Percentiles rank a stretch among this genome's conserved stretches.
Conservation (phyloP, 2,797 vertebrate genomes). For the Coilia nasus region DNA sequence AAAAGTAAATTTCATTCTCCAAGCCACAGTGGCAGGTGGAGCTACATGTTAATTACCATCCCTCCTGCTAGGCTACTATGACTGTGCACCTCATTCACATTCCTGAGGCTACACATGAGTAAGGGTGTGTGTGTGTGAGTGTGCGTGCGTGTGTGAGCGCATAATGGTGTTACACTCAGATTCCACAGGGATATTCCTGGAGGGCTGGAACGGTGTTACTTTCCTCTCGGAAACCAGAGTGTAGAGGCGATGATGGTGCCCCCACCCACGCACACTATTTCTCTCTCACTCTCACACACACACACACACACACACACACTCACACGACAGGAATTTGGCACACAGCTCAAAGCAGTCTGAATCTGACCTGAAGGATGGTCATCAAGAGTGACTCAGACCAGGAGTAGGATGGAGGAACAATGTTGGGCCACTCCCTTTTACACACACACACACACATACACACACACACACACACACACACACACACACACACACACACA, state of each 20-base stretch:
- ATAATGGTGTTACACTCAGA: background rate
- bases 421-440: background rate
- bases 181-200: slow-evolving; percentile 32
- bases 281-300: background rate
- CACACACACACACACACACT: background rate
- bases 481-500: background rate
- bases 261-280: background rate
- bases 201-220: slow-evolving; percentile 22
- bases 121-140: background rate
- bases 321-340: background rate
- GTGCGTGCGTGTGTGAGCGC: background rate
- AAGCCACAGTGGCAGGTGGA: too few relatives aligned
- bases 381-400: slow-evolving; percentile 29
- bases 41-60: too few relatives aligned
- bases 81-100: too few relatives aligned
- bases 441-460: background rate
- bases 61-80: too few relatives aligned
- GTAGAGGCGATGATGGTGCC: background rate
- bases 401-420: slow-evolving; percentile 39
- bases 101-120: too few relatives aligned
- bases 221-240: slow-evolving; percentile 36
- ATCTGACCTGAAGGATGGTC: background rate
- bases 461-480: background rate
- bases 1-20: too few relatives aligned
- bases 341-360: slow-evolving; percentile 5